phyloP scores from a whole-genome alignment of 2,888 invertebrate genomes.

The Scaptodrosophila latifasciaeformis region DNA sequence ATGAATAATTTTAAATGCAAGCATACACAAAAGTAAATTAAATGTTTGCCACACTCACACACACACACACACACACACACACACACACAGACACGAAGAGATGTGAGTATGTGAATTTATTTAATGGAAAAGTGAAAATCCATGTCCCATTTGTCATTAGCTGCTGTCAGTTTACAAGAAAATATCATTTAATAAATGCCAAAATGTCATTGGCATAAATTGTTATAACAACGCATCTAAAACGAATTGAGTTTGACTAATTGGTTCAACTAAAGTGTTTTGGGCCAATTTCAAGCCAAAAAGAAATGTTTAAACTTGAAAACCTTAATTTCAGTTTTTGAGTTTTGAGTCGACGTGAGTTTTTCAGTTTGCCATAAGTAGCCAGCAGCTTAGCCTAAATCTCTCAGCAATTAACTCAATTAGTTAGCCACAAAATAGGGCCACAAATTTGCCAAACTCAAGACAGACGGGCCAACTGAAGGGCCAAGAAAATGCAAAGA shows the following conservation, averaged over 20 bases:
- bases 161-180: conserved; percentile 44
- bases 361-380: conserved; percentile 2
- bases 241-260: no score
- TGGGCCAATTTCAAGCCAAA: neutral
- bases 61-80: no score
- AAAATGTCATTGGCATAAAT: conserved; percentile 16
- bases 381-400: conserved; percentile 27
- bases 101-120: conserved; percentile 2
- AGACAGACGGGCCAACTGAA: conserved; percentile 3
- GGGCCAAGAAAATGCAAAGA: neutral
- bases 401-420: conserved; percentile 49
- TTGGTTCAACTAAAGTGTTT: no score
- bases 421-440: conserved; percentile 39
- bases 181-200: conserved; percentile 46
- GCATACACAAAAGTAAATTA: conserved; percentile 25
- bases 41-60: no score
- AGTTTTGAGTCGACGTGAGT: no score
- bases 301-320: no score
- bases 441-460: conserved; percentile 18
- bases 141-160: conserved; percentile 29
- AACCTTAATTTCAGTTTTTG: no score
- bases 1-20: conserved; percentile 21
- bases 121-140: conserved; percentile 22
- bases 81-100: no score
- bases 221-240: conserved; percentile 2